A percentile compares a stretch with the other conserved stretches of the same genome.
Conservation (phyloP, 2,113 vertebrate genomes). For the Notechis scutatus region DNA sequence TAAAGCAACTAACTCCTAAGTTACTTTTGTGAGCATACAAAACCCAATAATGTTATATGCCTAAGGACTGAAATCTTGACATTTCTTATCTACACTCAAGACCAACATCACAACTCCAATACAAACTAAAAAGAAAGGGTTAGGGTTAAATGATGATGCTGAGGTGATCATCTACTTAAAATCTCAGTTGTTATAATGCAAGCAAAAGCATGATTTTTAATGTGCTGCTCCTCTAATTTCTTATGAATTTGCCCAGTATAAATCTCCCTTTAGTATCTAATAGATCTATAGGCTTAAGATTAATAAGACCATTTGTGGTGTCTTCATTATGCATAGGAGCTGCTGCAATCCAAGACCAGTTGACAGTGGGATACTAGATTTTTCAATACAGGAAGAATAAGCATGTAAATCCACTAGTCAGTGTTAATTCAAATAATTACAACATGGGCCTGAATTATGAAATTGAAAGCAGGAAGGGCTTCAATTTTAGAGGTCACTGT, state of each 20-base stretch:
- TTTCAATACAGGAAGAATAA: background rate
- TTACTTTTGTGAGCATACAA: background rate
- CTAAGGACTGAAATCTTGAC: background rate
- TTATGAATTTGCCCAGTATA: background rate
- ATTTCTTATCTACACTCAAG: background rate
- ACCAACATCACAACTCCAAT: background rate
- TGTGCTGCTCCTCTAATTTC: background rate
- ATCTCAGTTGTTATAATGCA: background rate
- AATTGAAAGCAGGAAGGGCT: background rate
- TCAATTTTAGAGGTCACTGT: background rate
- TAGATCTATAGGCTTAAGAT: background rate
- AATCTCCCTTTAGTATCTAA: background rate
- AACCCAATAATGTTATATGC: background rate
- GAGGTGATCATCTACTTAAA: background rate
- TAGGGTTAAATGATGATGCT: background rate
- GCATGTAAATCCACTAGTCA: background rate
- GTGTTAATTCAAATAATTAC: background rate
- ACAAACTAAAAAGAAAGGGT: background rate
- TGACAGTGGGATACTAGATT: background rate
- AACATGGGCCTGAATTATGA: background rate
- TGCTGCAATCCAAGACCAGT: background rate
- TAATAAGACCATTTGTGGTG: background rate
- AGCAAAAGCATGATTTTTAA: background rate
- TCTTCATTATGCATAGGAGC: background rate
- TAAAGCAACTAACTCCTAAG: background rate